Conservation (phyloP, 2,888 invertebrate genomes). For the Spilosoma lubricipeda region DNA sequence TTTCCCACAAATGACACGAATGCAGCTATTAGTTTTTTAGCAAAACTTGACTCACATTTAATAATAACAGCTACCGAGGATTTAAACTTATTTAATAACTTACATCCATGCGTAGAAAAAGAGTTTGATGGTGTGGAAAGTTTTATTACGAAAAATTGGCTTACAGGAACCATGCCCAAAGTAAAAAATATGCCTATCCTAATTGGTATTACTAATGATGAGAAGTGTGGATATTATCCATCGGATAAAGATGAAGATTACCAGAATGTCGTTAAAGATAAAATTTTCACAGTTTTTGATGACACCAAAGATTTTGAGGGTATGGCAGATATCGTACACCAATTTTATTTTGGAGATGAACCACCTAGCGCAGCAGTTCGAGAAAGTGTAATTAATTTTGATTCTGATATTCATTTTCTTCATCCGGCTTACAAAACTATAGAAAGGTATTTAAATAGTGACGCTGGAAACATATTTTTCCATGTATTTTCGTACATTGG, state of each 20-base stretch:
- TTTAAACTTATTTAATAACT: neutral
- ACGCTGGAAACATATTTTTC: slow-evolving; percentile 55
- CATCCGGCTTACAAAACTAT: slow-evolving; percentile 61
- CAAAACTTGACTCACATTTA: neutral
- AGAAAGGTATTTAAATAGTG: slow-evolving; percentile 50
- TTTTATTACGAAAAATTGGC: slow-evolving; percentile 11
- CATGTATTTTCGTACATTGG: slow-evolving; percentile 63
- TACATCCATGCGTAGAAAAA: slow-evolving; percentile 22
- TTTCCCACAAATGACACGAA: slow-evolving; percentile 8
- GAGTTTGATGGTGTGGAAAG: slow-evolving; percentile 21
- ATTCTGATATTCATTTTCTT: slow-evolving; percentile 60
- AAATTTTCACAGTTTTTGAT: slow-evolving; percentile 41
- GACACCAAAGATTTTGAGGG: slow-evolving; percentile 33
- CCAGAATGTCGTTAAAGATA: slow-evolving; percentile 32
- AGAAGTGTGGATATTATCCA: slow-evolving; percentile 40
- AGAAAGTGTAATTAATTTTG: slow-evolving; percentile 54
- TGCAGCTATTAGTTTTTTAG: slow-evolving; percentile 11
- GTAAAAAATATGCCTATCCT: slow-evolving; percentile 13
- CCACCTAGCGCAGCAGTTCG: slow-evolving; percentile 35
- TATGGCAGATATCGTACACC: slow-evolving; percentile 47
- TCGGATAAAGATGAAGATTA: slow-evolving; percentile 38
- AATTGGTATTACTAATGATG: slow-evolving; percentile 41
- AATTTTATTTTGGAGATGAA: slow-evolving; percentile 65
- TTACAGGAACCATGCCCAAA: slow-evolving; percentile 12
- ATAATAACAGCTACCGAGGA: slow-evolving; percentile 12